phyloP scores from a whole-genome alignment of 1,140 invertebrate genomes.

The Drosophila guanche region DNA sequence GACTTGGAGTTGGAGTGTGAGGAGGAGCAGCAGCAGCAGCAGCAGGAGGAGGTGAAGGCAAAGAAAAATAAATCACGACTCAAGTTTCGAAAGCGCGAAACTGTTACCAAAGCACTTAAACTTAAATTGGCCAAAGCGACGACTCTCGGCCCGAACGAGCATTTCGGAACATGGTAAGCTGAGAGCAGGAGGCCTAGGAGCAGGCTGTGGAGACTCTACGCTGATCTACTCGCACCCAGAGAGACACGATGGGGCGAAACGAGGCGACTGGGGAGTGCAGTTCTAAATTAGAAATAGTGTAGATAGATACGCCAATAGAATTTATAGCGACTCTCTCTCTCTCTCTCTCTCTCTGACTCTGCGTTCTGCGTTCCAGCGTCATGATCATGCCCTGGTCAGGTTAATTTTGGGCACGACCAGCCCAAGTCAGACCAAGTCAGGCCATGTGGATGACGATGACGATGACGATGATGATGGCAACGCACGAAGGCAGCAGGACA shows the following conservation, averaged over 20 bases:
- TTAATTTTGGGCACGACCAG: slow-evolving; percentile 78
- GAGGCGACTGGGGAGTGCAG: slow-evolving; percentile 8
- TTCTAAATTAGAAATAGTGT: slow-evolving; percentile 81
- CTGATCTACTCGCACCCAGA: slow-evolving; percentile 20
- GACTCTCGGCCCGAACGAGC: slow-evolving; percentile 17
- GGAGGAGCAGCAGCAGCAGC: not conserved
- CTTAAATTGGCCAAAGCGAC: slow-evolving; percentile 78
- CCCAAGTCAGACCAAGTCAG: slow-evolving; percentile 17
- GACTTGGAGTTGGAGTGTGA: slow-evolving; percentile 3
- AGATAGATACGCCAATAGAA: slow-evolving; percentile 82
- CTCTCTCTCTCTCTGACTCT: slow-evolving; percentile 38
- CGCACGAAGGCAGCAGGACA: slow-evolving; percentile 57
- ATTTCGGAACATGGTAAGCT: slow-evolving; percentile 31
- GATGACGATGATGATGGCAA: slow-evolving; percentile 76
- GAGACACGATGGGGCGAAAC: too few relatives aligned
- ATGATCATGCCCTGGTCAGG: slow-evolving; percentile 75
- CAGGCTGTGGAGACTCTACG: not conserved
- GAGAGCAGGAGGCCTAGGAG: slow-evolving; percentile 4
- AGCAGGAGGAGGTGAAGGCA: slow-evolving; percentile 5
- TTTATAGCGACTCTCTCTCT: slow-evolving; percentile 71
- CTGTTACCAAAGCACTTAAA: slow-evolving; percentile 82
- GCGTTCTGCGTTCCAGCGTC: slow-evolving; percentile 46
- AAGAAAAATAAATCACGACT: slow-evolving; percentile 78
- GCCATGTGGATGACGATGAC: slow-evolving; percentile 50
- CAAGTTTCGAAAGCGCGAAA: slow-evolving; percentile 81